Evolutionary conservation across 2,113 vertebrate genomes (phyloP).

Genomic region (Thermophis baileyi): DNA sequence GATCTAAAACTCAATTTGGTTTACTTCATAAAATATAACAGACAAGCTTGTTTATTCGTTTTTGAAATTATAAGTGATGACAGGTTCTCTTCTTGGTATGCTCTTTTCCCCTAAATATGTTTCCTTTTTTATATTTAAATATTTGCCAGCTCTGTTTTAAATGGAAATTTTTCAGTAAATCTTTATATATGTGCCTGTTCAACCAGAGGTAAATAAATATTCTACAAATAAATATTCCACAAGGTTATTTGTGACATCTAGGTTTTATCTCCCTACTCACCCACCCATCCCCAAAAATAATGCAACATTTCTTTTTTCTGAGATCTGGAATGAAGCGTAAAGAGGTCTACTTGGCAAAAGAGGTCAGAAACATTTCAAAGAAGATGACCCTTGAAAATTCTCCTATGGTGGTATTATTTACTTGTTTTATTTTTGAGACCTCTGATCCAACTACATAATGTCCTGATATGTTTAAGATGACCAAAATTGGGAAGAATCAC

Average conservation of each 20-base stretch:
- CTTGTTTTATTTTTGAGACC: background rate
- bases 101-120: background rate
- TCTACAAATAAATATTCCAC: background rate
- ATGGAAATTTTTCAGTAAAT: background rate
- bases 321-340: background rate
- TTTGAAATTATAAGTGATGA: background rate
- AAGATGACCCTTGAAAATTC: background rate
- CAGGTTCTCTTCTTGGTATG: background rate
- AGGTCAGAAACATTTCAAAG: background rate
- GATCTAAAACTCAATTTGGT: background rate
- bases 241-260: background rate
- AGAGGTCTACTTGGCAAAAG: background rate
- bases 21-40: background rate
- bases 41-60: background rate
- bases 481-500: constrained; percentile 22
- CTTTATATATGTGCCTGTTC: background rate
- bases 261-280: background rate
- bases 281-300: background rate
- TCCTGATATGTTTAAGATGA: constrained; percentile 4
- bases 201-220: background rate
- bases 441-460: background rate
- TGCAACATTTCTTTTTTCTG: background rate
- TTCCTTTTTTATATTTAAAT: background rate
- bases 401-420: background rate
- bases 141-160: background rate